phyloP scores from a whole-genome alignment of 2,888 invertebrate genomes.

The Aspidiotus destructor region DNA sequence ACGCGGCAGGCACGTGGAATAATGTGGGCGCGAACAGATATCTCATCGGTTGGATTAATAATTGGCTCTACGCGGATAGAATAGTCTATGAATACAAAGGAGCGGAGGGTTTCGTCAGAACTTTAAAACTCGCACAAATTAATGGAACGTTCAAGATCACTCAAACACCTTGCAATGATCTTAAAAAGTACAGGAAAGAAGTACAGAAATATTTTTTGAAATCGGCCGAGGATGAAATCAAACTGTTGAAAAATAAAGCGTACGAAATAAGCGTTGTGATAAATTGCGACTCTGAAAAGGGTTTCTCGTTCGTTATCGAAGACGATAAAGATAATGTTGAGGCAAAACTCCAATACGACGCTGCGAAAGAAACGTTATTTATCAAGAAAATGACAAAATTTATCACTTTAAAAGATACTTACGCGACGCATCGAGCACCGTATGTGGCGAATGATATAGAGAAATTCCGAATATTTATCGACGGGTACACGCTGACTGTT shows the following conservation, averaged over 20 bases:
- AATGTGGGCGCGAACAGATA: slow-evolving; percentile 13
- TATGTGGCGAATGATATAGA: neutral
- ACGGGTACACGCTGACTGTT: slow-evolving; percentile 3
- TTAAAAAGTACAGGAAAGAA: neutral
- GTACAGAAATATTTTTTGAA: neutral
- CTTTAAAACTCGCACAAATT: neutral
- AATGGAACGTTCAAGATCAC: neutral
- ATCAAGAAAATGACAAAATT: neutral
- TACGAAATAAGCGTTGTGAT: neutral
- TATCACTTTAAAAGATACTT: neutral
- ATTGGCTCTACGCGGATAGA: slow-evolving; percentile 21
- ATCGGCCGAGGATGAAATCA: neutral
- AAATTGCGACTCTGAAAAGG: neutral
- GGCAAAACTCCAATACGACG: neutral
- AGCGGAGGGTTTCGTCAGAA: slow-evolving; percentile 5
- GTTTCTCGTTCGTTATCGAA: slow-evolving; percentile 8
- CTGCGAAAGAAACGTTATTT: neutral
- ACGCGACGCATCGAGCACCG: neutral
- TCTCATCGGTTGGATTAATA: slow-evolving; percentile 26
- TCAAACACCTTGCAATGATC: neutral
- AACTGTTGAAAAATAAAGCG: slow-evolving; percentile 6
- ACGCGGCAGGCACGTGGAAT: slow-evolving; percentile 21
- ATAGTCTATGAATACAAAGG: slow-evolving; percentile 5
- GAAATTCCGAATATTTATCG: neutral
- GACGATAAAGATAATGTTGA: neutral